Evolutionary conservation across 2,797 vertebrate species (phyloP), one percentile per base, ranked within the genome.

Genomic region (Caiman crocodilus): DNA sequence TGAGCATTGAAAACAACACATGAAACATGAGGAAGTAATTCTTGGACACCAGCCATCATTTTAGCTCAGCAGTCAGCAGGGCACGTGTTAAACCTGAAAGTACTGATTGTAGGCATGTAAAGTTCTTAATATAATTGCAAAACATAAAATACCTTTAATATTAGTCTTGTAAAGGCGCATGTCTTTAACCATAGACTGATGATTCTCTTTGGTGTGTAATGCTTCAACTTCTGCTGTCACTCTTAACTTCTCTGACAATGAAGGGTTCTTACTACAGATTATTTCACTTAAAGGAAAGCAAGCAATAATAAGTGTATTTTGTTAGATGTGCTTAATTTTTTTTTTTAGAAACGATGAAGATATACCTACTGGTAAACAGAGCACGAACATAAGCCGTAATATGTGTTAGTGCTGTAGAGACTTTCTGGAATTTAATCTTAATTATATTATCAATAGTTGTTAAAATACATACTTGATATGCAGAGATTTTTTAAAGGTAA

Each of bases 71-170:
- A 83, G 82, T 96, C 64, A 88, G 71, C 55, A 89, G 82, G 64
- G 71, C 67, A 89, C 90, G 32, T 90, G 65, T 90, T 77, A 92
- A 93, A 95, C 35, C 28, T 79, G 15, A 73, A 96, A 94, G 42
- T 90, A 89, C 21, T 3, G 2, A 87, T 85, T 95, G 74, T 4
- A 94, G 93, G 4, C 9, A 87, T 5, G 61, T 9, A 89, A 92
- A 96, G 26, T 92, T 94, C 73, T 91, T 81, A 94, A 81, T 6
- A 91, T 82, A 86, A 88, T 93, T 95, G 35, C 96, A 55, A 90
- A 85, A 76, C 6, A 89, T 18, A 79, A 55, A 91, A 92, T 98
- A 98, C 98, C 98, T 98, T 97, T 98, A 71, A 42, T 12, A 93
- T 98, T 98, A 93, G 95, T 97, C 86, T 82, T 97, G 79, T 73